Conservation (phyloP, 2,888 invertebrate genomes). For the Aspidiotus destructor region DNA sequence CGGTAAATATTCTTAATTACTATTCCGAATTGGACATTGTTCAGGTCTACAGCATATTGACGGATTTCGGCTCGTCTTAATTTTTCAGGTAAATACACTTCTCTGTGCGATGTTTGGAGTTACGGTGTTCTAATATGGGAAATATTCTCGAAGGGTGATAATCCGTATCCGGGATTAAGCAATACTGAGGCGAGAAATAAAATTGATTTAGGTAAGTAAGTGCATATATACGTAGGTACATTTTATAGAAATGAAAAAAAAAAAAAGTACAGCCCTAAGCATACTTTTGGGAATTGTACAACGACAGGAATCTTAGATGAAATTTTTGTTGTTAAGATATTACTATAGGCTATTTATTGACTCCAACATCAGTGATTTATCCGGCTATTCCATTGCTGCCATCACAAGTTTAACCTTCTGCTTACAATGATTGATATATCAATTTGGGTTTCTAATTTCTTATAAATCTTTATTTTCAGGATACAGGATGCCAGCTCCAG, state of each 20-base stretch:
- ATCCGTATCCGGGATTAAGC: slow-evolving; percentile 87
- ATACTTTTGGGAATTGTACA: too few relatives aligned
- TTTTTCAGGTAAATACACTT: slow-evolving; percentile 75
- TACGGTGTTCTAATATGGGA: slow-evolving; percentile 95
- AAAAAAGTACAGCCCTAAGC: too few relatives aligned
- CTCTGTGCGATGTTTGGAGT: slow-evolving; percentile 94
- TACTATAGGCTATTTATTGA: too few relatives aligned
- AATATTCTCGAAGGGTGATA: slow-evolving; percentile 86
- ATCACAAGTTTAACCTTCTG: neutral
- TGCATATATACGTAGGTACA: neutral
- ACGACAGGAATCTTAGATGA: too few relatives aligned
- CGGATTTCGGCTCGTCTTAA: neutral
- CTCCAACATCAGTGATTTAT: neutral
- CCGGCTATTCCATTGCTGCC: neutral
- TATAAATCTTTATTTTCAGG: slow-evolving; percentile 47
- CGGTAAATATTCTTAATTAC: slow-evolving; percentile 48
- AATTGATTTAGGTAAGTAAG: slow-evolving; percentile 72
- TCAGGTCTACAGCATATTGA: too few relatives aligned
- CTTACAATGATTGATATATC: neutral
- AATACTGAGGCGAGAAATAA: slow-evolving; percentile 89
- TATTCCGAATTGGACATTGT: too few relatives aligned
- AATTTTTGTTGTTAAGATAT: too few relatives aligned
- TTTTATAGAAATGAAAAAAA: slow-evolving; percentile 1
- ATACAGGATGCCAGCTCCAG: slow-evolving; percentile 86
- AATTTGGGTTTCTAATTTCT: too few relatives aligned